Conservation (phyloP, 2,113 vertebrate genomes). For the Oreotrochilus melanogaster region DNA sequence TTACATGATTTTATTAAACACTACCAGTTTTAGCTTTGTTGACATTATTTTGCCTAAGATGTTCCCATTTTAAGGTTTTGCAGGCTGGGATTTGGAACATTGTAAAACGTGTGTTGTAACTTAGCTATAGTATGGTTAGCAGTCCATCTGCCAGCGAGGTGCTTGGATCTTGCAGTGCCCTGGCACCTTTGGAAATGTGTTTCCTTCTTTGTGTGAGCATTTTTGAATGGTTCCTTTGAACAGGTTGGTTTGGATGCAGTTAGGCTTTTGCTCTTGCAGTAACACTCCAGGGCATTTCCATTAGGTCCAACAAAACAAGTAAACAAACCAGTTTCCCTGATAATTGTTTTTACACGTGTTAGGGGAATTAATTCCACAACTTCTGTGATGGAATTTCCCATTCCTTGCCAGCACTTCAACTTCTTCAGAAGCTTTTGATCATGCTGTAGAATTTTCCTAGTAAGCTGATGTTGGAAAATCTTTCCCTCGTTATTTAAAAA, state of each 20-base stretch:
- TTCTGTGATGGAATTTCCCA: not conserved
- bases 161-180: not conserved
- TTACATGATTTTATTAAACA: not conserved
- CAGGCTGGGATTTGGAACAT: not conserved
- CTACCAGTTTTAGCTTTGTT: not conserved
- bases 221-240: not conserved
- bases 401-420: not conserved
- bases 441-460: not conserved
- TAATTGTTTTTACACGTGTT: not conserved
- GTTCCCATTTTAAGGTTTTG: not conserved
- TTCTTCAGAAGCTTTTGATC: not conserved
- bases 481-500: not conserved
- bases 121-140: not conserved
- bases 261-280: not conserved
- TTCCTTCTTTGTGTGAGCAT: not conserved
- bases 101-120: not conserved
- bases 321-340: not conserved
- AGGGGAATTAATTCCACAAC: not conserved
- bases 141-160: not conserved
- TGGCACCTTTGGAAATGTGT: not conserved
- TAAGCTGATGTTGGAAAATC: not conserved
- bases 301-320: accelerated
- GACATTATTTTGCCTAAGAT: not conserved
- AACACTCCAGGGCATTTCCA: not conserved
- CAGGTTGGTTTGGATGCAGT: not conserved